phyloP scores from a whole-genome alignment of 2,888 invertebrate species.

The Bimastos eiseni region DNA sequence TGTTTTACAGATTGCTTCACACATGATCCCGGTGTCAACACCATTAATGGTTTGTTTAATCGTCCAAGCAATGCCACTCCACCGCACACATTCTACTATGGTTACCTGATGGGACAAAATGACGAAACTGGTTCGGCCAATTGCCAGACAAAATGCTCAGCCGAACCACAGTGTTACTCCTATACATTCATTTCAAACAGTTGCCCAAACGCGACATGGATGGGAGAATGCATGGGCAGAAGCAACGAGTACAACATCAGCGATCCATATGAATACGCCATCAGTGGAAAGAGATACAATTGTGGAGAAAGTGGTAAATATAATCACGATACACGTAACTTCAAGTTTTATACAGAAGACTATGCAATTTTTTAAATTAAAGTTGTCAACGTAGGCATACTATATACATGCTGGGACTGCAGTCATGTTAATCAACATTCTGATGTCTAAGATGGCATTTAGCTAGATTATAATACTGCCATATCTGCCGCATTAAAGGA shows the following conservation, averaged over 20 bases:
- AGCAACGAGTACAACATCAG: neutral
- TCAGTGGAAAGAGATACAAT: neutral
- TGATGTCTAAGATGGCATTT: too few species aligned
- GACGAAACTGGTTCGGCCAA: neutral
- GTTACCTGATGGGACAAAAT: neutral
- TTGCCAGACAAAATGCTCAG: neutral
- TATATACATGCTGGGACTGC: too few species aligned
- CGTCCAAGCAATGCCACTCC: neutral
- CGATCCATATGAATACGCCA: neutral
- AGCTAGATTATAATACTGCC: too few species aligned
- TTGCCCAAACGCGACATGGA: neutral
- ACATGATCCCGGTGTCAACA: neutral
- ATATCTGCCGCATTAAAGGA: too few species aligned
- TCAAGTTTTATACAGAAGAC: neutral
- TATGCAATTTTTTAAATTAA: too few species aligned
- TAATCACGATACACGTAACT: neutral
- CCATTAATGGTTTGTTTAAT: neutral
- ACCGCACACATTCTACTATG: neutral
- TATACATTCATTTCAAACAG: neutral
- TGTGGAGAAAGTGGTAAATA: neutral
- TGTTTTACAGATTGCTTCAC: conserved; percentile 15
- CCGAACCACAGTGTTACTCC: neutral
- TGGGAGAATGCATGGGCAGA: neutral
- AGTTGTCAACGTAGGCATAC: too few species aligned
- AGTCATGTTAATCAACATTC: too few species aligned